Conservation (phyloP, 2,113 vertebrate genomes). For the Salvator merianae region DNA sequence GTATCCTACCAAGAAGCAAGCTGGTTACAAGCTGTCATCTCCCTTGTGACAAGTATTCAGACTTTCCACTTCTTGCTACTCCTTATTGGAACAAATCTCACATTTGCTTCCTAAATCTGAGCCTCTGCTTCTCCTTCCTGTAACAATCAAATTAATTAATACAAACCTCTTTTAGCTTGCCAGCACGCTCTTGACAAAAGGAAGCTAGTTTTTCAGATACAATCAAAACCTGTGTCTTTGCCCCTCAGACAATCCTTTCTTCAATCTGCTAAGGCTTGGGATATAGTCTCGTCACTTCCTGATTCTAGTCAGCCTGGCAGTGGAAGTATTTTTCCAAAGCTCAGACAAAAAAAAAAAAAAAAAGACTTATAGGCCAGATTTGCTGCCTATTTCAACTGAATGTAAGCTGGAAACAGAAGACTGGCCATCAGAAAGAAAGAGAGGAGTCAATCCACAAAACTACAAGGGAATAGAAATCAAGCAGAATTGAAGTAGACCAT, state of each 20-base stretch:
- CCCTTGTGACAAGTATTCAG: slow-evolving; percentile 44
- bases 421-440: slow-evolving; percentile 30
- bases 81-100: slow-evolving; percentile 11
- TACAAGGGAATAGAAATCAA: slow-evolving; percentile 58
- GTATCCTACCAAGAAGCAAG: slow-evolving; percentile 18
- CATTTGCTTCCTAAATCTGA: slow-evolving; percentile 43
- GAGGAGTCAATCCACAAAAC: slow-evolving; percentile 52
- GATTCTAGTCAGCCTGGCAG: slow-evolving; percentile 68
- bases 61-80: slow-evolving; percentile 25
- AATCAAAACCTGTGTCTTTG: slow-evolving; percentile 49
- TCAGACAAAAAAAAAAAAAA: slow-evolving; percentile 6
- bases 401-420: slow-evolving; percentile 60
- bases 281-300: slow-evolving; percentile 60
- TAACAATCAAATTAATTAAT: slow-evolving; percentile 2
- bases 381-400: slow-evolving; percentile 55
- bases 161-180: slow-evolving; percentile 34
- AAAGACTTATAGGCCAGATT: slow-evolving; percentile 46
- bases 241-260: slow-evolving; percentile 47
- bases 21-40: slow-evolving; percentile 31
- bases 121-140: slow-evolving; percentile 19
- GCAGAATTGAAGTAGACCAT: slow-evolving; percentile 35
- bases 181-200: slow-evolving; percentile 25
- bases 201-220: slow-evolving; percentile 36
- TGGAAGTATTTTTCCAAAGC: slow-evolving; percentile 53
- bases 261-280: slow-evolving; percentile 53